Base-by-base conservation (phyloP, 2,888 invertebrate genomes). In the Epiblema foenella region DNA sequence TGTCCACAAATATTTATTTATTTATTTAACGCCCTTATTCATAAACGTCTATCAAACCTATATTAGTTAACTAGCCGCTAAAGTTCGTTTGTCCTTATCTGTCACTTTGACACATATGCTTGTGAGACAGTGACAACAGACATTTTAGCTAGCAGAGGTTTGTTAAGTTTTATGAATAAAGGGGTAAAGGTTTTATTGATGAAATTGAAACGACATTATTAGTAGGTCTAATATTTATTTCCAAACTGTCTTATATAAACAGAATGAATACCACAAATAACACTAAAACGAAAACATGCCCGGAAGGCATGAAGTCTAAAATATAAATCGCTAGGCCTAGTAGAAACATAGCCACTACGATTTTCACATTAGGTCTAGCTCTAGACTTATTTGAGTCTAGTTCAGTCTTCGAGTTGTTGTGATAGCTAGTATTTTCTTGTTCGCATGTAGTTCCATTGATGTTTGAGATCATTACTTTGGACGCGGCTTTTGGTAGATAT, bases 401-500 rank as follows among this genome's bases (percentile, higher is more conserved):
- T 33, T 58, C 70, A 54, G 65, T 65, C 12, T 46, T 65, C 5
- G 39, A 33, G 17, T 65, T 51, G 29, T 69, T 57, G 0, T 58
- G 12, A n/a, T 51, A 51, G 17, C 20, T 59, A 11, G 7, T 24
- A n/a, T 20, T 17, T 37, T 29, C 8, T 46, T 39, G 17, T 10
- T 56, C 56, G 2, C 9, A 12, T 37, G 33, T 12, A 2, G 7
- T 2, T 82, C 77, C 12, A 78, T 78, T 42, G 42, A 46, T 68
- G 11, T 69, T 58, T 39, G 20, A 59, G 49, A 72, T 24, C 37
- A 49, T 46, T 17, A 86, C 77, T 77, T 78, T 76, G 72, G 88
- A 84, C 58, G 89, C 85, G 69, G 79, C 76, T 69, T 83, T 81
- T 65, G 83, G 82, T 70, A 89, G 78, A 75, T 83, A 82, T 0